Conservation (phyloP, 2,797 vertebrate genomes). For the Myotis findleyi region DNA sequence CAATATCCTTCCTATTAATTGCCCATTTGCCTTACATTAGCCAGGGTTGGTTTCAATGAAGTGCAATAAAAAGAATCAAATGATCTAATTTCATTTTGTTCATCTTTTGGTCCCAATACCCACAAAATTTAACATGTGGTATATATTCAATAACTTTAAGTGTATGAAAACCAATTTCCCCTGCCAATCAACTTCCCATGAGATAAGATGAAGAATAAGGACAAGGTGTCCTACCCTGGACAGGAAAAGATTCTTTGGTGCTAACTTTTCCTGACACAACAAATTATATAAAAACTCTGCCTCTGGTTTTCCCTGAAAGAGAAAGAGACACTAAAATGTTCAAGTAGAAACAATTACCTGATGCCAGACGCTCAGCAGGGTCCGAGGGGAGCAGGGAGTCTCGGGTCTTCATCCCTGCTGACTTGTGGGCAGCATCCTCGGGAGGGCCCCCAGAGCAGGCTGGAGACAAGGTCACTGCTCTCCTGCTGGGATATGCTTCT, state of each 20-base stretch:
- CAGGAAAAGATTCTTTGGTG: neutral
- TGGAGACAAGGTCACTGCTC: neutral
- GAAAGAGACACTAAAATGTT: neutral
- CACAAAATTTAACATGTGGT: neutral
- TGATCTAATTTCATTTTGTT: neutral
- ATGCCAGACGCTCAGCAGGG: neutral
- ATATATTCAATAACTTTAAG: constrained; percentile 27
- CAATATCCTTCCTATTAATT: neutral
- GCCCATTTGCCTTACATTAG: neutral
- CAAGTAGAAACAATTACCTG: neutral
- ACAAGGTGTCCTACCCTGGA: neutral
- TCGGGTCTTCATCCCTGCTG: neutral
- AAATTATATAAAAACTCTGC: constrained; percentile 3
- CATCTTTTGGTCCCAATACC: constrained; percentile 23
- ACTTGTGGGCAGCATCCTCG: neutral
- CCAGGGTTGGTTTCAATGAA: neutral
- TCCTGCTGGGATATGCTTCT: neutral
- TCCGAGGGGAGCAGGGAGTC: neutral
- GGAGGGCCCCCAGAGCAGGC: neutral
- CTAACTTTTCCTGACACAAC: neutral
- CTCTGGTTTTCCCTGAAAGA: neutral
- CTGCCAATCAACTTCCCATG: neutral
- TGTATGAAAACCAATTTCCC: neutral
- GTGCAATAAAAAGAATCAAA: constrained; percentile 11
- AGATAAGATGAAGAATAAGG: neutral